Evolutionary conservation across 2,797 vertebrate species (phyloP), one percentile per base, ranked within the genome.

Genomic region (Acanthurus leucopareius): DNA sequence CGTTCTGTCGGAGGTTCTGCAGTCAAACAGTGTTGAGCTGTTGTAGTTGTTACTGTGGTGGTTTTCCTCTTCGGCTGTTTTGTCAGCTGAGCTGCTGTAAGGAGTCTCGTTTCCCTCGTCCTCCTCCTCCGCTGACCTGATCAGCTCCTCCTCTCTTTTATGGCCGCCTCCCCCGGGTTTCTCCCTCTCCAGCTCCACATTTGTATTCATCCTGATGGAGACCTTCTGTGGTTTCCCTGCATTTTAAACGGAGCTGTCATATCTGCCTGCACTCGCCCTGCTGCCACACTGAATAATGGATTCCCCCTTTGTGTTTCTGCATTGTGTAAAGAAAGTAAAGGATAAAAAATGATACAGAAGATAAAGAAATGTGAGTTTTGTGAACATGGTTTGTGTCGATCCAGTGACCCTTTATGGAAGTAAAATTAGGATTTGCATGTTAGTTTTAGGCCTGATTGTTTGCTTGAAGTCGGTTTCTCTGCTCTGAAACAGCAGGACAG

Each of bases 211-310:
- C 54, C 52, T 73, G 76, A 75, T 79, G 56, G 72, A 76, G 83
- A n/a, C 44, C 78, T 62, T 67, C 58, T 71, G 63, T 63, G 71
- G 59, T 71, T 79, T 70, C 48, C 35, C 86, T 88, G 79, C 83
- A 81, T 80, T 53, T 74, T 87, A 81, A 80, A 67, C 73, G 14
- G 38, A 72, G 60, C 78, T 67, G 82, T 78, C 60, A 66, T 74
- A 60, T 80, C 73, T 83, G 45, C n/a, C 45, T 35, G 59, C 5
- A 1, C 45, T 57, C 10, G 10, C 51, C 60, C 38, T 38, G n/a
- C 53, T 44, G 56, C 61, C 40, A 0, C 7, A 38, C 84, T 86
- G 73, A 86, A 75, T 86, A 74, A 80, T 77, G 62, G 51, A 82
- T 70, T 15, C n/a, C 19, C 17, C 5, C 65, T 77, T 57, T 73